Percentiles rank a stretch among this genome's conserved stretches.
Evolutionary conservation across 1,140 invertebrate genomes (phyloP).

Genomic region (Brachionus angularis): DNA sequence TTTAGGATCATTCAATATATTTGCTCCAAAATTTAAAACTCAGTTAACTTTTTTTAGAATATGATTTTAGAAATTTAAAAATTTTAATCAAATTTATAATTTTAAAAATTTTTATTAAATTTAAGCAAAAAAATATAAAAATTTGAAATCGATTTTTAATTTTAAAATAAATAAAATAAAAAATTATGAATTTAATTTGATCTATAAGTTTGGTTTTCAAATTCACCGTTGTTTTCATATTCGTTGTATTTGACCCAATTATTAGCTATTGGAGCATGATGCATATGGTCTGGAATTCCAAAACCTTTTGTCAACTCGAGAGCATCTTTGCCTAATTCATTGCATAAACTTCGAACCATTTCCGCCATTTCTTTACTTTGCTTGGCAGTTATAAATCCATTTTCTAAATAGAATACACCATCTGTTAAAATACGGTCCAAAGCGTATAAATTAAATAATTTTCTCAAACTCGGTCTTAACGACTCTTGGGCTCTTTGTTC

Average conservation of each 20-base stretch:
- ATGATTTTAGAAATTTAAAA: no score
- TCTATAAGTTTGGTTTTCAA: slow-evolving; percentile 33
- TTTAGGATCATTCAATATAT: no score
- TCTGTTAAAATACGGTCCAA: slow-evolving; percentile 47
- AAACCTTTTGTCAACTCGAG: slow-evolving; percentile 51
- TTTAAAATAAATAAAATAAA: neutral
- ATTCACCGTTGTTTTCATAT: slow-evolving; percentile 51
- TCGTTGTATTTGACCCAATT: slow-evolving; percentile 53
- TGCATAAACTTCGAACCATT: slow-evolving; percentile 47
- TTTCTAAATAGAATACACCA: slow-evolving; percentile 47
- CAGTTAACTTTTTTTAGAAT: no score
- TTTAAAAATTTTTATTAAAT: no score
- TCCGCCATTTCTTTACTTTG: slow-evolving; percentile 37
- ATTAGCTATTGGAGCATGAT: slow-evolving; percentile 51
- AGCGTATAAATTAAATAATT: slow-evolving; percentile 49
- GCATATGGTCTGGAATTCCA: slow-evolving; percentile 50
- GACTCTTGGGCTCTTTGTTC: slow-evolving; percentile 45
- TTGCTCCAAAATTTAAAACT: no score
- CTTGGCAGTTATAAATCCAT: slow-evolving; percentile 46
- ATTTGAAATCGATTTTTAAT: neutral
- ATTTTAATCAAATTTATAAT: no score
- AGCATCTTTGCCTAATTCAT: slow-evolving; percentile 47
- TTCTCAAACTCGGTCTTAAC: slow-evolving; percentile 46
- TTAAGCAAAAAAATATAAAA: neutral
- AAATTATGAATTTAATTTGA: no score